Percentiles rank a stretch among this genome's conserved stretches.
These are phyloP conservation scores for Crotalus viridis DNA, from an alignment of 2,113 vertebrate genomes.

Conservation along the genomic window DNA sequence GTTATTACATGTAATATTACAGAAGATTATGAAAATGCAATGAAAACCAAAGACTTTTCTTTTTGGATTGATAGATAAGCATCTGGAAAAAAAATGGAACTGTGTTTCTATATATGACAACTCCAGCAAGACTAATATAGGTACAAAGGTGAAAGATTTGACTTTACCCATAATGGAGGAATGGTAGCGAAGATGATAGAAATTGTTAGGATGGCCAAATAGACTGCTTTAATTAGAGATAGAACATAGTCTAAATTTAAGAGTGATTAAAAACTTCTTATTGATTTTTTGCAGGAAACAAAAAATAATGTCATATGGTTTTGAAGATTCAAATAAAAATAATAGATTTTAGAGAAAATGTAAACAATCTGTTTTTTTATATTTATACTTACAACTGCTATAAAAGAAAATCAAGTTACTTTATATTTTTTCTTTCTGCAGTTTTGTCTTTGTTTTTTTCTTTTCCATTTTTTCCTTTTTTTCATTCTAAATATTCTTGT, in stretches of 20 bases:
- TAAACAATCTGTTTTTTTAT: not conserved
- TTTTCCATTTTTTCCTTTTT: not conserved
- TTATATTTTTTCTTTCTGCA: not conserved
- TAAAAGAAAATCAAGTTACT: not conserved
- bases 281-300: not conserved
- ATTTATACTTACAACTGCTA: not conserved
- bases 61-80: not conserved
- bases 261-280: not conserved
- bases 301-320: not conserved
- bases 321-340: not conserved
- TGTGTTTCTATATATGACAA: not conserved
- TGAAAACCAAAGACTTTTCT: not conserved
- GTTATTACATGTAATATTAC: not conserved
- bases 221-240: not conserved
- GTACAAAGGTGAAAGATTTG: not conserved
- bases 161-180: not conserved
- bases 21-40: not conserved
- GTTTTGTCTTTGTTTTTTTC: not conserved
- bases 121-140: not conserved
- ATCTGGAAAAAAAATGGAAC: not conserved
- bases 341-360: not conserved
- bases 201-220: not conserved
- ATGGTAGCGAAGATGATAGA: not conserved
- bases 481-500: not conserved
- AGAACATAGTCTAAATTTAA: not conserved